These are phyloP conservation scores for Phaedon cochleariae DNA, from an alignment of 2,888 invertebrate genomes.

Conservation along the genomic window DNA sequence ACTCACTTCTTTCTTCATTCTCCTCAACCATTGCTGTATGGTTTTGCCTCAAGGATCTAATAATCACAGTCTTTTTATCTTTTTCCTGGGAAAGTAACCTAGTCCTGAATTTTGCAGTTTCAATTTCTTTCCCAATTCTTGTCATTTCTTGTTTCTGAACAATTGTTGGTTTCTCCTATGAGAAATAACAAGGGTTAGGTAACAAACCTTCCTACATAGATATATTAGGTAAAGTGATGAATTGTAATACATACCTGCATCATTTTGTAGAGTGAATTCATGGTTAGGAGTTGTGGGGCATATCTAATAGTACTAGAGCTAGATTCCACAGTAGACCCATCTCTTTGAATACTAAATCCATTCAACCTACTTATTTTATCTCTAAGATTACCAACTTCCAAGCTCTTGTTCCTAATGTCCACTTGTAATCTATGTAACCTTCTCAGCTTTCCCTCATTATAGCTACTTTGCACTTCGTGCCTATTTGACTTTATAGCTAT, in stretches of 20 bases:
- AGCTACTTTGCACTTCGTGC: slow-evolving; percentile 76
- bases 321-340: slow-evolving; percentile 23
- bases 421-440: slow-evolving; percentile 76
- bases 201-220: no score
- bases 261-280: slow-evolving; percentile 61
- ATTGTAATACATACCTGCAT: slow-evolving; percentile 56
- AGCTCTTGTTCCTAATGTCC: slow-evolving; percentile 73
- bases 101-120: slow-evolving; percentile 74
- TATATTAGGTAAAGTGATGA: no score
- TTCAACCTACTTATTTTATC: slow-evolving; percentile 58
- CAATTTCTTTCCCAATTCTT: slow-evolving; percentile 73
- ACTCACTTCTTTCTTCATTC: slow-evolving; percentile 73
- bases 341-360: slow-evolving; percentile 38
- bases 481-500: slow-evolving; percentile 65
- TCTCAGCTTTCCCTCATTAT: slow-evolving; percentile 75
- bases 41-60: slow-evolving; percentile 72
- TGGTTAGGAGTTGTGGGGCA: slow-evolving; percentile 59
- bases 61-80: slow-evolving; percentile 69
- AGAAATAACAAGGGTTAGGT: not conserved
- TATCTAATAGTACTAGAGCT: slow-evolving; percentile 49
- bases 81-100: slow-evolving; percentile 76
- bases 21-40: slow-evolving; percentile 71
- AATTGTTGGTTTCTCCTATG: slow-evolving; percentile 68
- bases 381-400: slow-evolving; percentile 67
- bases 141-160: slow-evolving; percentile 72